Conservation (phyloP, 2,113 vertebrate species). For the Glareola pratincola region DNA sequence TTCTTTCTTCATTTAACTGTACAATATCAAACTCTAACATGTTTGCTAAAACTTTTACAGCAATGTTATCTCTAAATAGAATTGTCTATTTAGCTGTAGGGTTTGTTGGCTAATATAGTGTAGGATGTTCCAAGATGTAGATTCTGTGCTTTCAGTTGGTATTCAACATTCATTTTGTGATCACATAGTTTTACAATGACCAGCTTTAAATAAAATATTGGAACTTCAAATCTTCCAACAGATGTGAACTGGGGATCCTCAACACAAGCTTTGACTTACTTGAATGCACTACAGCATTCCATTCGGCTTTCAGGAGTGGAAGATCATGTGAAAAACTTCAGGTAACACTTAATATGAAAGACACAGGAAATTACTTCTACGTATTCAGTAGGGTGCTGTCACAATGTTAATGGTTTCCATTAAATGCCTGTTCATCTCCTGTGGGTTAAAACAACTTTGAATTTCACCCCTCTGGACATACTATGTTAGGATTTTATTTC, state of each 20-base stretch:
- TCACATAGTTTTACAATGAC: not conserved
- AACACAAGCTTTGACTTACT: slow-evolving; percentile 95
- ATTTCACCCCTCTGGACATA: not conserved
- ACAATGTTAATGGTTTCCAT: rapidly evolving
- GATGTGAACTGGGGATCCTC: slow-evolving; percentile 99
- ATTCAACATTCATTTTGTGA: not conserved
- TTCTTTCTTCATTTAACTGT: not conserved
- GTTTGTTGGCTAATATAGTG: not conserved
- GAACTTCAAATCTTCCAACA: slow-evolving; percentile 58
- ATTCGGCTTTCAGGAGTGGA: slow-evolving; percentile 93
- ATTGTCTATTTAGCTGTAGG: not conserved
- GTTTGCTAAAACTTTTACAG: not conserved
- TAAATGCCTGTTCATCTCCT: not conserved
- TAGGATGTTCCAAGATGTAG: not conserved
- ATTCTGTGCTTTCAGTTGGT: not conserved
- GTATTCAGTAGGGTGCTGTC: not conserved
- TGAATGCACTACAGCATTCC: slow-evolving; percentile 92
- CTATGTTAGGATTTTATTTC: not conserved
- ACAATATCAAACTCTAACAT: not conserved
- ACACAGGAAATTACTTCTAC: not conserved
- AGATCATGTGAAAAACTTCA: slow-evolving; percentile 97
- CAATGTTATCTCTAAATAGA: not conserved
- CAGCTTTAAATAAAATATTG: not conserved
- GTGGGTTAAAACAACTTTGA: not conserved
- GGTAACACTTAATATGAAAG: slow-evolving; percentile 70